Evolutionary conservation across 2,113 vertebrate species (phyloP).

Genomic region (Hemicordylus capensis): DNA sequence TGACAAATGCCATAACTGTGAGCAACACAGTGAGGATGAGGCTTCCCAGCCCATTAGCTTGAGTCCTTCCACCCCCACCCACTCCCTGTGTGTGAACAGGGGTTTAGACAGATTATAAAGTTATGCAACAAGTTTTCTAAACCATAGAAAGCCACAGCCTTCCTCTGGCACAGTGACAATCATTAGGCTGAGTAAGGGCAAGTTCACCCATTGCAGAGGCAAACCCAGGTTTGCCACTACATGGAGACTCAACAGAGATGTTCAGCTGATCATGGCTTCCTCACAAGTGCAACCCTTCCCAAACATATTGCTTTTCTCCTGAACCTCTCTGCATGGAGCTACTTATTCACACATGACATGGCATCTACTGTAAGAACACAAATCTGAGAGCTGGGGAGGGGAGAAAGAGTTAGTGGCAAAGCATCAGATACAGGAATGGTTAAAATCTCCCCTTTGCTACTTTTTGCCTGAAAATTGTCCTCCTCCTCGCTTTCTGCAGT

Average conservation of each 20-base stretch:
- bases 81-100: no score
- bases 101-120: no score
- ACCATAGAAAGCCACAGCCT: background rate
- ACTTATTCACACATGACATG: background rate
- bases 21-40: no score
- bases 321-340: background rate
- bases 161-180: background rate
- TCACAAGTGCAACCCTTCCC: background rate
- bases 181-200: background rate
- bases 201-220: background rate
- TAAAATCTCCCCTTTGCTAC: background rate
- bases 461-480: background rate
- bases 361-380: no score
- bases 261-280: background rate
- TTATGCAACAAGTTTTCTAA: background rate
- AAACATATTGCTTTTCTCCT: background rate
- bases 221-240: background rate
- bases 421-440: background rate
- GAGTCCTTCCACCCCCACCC: no score
- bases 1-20: no score
- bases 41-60: no score
- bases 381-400: background rate
- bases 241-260: background rate
- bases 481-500: background rate
- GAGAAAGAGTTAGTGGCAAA: background rate